Evolutionary conservation across 2,888 invertebrate genomes (phyloP).

Genomic region (Eulithis prunata): DNA sequence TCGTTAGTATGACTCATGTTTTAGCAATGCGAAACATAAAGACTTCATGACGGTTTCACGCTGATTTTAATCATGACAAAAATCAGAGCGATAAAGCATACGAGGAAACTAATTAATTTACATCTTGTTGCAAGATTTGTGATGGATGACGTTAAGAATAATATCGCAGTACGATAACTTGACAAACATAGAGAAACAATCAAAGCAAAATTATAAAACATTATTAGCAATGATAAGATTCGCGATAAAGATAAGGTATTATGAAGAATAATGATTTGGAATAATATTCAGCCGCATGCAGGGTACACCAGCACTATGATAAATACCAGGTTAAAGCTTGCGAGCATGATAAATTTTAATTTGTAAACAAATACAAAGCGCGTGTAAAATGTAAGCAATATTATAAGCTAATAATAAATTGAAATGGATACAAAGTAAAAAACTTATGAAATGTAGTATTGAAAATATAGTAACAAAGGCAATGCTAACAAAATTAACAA

Average conservation of each 20-base stretch:
- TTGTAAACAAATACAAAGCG: not conserved
- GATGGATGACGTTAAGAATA: no score
- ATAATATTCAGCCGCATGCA: not conserved
- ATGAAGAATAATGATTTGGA: no score
- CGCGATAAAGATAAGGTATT: no score
- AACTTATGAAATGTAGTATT: not conserved
- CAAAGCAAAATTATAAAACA: not conserved
- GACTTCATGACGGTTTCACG: not conserved
- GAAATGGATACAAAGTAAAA: not conserved
- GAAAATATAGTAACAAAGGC: no score
- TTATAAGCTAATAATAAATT: not conserved
- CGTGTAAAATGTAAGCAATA: no score
- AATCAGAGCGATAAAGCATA: no score
- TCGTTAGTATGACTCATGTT: not conserved
- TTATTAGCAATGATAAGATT: no score
- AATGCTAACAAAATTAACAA: no score
- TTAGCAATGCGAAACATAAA: not conserved
- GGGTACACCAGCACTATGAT: not conserved
- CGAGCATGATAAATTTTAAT: not conserved
- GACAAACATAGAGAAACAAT: not conserved
- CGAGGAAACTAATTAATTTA: no score
- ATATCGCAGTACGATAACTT: no score
- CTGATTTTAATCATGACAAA: no score
- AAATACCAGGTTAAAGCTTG: not conserved
- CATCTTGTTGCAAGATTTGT: no score